A percentile compares a stretch with the other conserved stretches of the same genome.
Evolutionary conservation across 2,797 vertebrate species (phyloP).

Genomic region (Danio jaintianensis): DNA sequence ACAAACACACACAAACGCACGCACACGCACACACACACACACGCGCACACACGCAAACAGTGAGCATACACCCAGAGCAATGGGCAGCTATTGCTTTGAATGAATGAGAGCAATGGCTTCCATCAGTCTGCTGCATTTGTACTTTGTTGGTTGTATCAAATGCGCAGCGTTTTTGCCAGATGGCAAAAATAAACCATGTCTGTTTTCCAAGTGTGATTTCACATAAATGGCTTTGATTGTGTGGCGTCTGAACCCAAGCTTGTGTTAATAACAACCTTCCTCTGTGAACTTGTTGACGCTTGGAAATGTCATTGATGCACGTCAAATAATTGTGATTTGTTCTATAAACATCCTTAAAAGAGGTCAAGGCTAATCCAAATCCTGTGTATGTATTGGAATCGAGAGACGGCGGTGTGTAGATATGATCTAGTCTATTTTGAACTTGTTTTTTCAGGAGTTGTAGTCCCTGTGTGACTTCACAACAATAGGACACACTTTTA

Average conservation of each 20-base stretch:
- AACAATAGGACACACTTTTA: background rate
- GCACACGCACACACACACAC: no score
- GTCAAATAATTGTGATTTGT: background rate
- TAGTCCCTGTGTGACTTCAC: background rate
- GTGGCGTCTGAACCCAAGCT: slow-evolving; percentile 24
- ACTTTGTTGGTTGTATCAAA: slow-evolving; percentile 44
- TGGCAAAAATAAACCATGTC: slow-evolving; percentile 38
- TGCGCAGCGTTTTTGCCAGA: slow-evolving; percentile 35
- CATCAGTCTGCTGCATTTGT: slow-evolving; percentile 31
- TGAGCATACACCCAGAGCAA: no score
- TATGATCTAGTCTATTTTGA: slow-evolving; percentile 14
- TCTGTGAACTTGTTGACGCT: slow-evolving; percentile 8
- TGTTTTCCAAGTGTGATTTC: slow-evolving; percentile 38
- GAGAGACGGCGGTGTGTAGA: background rate
- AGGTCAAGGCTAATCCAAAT: background rate
- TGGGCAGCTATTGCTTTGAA: no score
- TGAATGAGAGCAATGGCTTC: slow-evolving; percentile 29
- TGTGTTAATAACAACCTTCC: slow-evolving; percentile 31
- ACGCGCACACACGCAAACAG: no score
- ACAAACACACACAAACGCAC: no score
- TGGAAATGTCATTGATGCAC: slow-evolving; percentile 10
- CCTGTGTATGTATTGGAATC: background rate
- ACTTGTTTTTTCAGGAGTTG: background rate
- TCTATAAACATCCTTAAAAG: slow-evolving; percentile 2
- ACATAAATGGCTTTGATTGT: slow-evolving; percentile 36